phyloP scores from a whole-genome alignment of 2,113 vertebrate genomes.

The Chaetodon trifascialis region DNA sequence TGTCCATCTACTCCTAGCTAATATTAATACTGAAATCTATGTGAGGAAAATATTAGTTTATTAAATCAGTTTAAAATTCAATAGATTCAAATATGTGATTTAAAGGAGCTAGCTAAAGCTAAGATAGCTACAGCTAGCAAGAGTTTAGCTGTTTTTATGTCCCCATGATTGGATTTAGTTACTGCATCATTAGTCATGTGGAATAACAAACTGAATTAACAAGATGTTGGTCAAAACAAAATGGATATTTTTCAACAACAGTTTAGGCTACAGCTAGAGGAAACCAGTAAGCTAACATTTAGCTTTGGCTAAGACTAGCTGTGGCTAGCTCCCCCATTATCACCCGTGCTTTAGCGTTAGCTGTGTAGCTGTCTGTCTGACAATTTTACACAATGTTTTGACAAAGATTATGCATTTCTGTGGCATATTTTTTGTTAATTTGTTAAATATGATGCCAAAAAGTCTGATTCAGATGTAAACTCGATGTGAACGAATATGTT shows the following conservation, averaged over 20 bases:
- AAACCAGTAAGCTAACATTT: neutral
- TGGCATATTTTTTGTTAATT: neutral
- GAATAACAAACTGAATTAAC: neutral
- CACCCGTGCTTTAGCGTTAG: neutral
- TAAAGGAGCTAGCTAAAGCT: neutral
- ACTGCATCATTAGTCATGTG: neutral
- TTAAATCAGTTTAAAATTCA: too few species aligned
- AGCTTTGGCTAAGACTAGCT: neutral
- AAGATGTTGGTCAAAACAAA: neutral
- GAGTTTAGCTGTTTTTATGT: neutral
- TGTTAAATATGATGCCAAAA: neutral
- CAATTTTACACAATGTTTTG: neutral
- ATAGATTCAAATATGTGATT: neutral
- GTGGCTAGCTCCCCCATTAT: neutral
- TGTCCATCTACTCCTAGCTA: too few species aligned
- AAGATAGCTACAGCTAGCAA: neutral
- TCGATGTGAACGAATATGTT: neutral
- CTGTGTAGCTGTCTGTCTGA: neutral
- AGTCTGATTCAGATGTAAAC: neutral
- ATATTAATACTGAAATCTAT: too few species aligned
- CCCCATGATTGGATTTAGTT: neutral
- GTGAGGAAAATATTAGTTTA: too few species aligned
- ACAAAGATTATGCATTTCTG: neutral
- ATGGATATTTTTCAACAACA: neutral
- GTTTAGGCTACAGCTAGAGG: neutral